A percentile compares a stretch with the other conserved stretches of the same genome.
Conservation (phyloP, 1,140 invertebrate genomes). For the Leptopilina clavipes region DNA sequence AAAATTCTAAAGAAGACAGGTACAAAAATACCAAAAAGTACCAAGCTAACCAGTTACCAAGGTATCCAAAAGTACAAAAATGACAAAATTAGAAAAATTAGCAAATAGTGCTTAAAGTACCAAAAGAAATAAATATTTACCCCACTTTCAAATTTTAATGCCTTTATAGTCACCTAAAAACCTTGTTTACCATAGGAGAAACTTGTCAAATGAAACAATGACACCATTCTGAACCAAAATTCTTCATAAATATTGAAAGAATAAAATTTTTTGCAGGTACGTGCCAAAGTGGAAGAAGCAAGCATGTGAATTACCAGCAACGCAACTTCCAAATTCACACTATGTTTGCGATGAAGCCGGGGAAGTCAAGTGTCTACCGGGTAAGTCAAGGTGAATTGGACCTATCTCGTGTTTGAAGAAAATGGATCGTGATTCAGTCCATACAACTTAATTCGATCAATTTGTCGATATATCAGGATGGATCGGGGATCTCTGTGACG, state of each 20-base stretch:
- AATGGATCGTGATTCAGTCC: slow-evolving; percentile 38
- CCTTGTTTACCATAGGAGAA: no score
- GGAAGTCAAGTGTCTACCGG: slow-evolving; percentile 91
- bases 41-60: no score
- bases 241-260: slow-evolving; percentile 2
- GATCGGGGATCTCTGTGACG: slow-evolving; percentile 94
- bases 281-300: slow-evolving; percentile 89
- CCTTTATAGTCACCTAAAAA: no score
- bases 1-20: no score
- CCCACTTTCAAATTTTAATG: no score
- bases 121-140: no score
- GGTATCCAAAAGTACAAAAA: no score
- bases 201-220: no score
- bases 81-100: no score
- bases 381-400: slow-evolving; percentile 63
- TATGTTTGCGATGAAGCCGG: slow-evolving; percentile 94
- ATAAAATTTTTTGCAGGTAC: slow-evolving; percentile 72
- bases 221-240: neutral
- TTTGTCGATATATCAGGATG: slow-evolving; percentile 78
- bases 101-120: no score
- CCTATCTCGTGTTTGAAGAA: slow-evolving; percentile 36
- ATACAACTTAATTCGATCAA: slow-evolving; percentile 50
- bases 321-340: slow-evolving; percentile 92
- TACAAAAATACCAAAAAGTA: no score
- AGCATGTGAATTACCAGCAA: slow-evolving; percentile 87